Conservation (phyloP, 2,113 vertebrate genomes). For the Bos taurus region DNA sequence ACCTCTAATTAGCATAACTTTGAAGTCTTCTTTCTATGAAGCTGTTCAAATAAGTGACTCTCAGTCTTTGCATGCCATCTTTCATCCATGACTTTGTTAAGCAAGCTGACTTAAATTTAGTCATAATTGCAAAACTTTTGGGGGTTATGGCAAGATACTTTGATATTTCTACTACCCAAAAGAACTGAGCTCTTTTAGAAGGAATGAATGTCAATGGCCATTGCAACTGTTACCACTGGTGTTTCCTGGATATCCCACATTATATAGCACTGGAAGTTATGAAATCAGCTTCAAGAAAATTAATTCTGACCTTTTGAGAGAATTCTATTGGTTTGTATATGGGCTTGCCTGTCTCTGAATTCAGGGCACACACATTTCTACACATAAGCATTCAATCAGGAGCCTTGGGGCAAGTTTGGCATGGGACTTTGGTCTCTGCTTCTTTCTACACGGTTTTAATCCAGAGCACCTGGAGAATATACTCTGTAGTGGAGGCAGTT, state of each 20-base stretch:
- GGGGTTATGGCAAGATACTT: not conserved
- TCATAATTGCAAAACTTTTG: constrained; percentile 11
- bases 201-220: not conserved
- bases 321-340: not conserved
- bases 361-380: not conserved
- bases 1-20: constrained; percentile 36
- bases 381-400: not conserved
- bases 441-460: not conserved
- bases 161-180: not conserved
- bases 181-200: not conserved
- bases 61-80: constrained; percentile 11
- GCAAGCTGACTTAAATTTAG: constrained; percentile 17
- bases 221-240: not conserved
- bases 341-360: not conserved
- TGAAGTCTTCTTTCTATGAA: constrained; percentile 39
- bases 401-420: not conserved
- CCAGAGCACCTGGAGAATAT: not conserved
- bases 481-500: not conserved
- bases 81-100: constrained; percentile 34
- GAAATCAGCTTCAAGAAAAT: constrained; percentile 8
- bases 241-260: not conserved
- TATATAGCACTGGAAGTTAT: not conserved
- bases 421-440: not conserved
- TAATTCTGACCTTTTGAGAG: not conserved
- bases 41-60: constrained; percentile 14